Evolutionary conservation across 1,140 invertebrate species (phyloP), one percentile per base, ranked within the genome.

Genomic region (Drosophila melanogaster): DNA sequence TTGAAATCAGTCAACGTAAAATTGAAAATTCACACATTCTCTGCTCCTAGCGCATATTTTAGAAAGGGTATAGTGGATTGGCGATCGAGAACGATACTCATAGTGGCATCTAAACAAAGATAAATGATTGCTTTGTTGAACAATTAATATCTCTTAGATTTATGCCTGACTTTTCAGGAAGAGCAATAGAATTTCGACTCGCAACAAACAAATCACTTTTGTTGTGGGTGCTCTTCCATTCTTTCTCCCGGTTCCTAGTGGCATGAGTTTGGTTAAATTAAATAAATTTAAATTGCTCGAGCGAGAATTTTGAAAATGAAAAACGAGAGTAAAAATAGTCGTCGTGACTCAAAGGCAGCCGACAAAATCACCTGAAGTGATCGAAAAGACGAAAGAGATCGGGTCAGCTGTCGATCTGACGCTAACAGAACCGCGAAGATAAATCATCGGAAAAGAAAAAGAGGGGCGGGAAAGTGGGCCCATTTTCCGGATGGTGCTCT

Each of bases 271-370:
- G 51, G 61, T 47, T 53, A 61, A 71, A 79, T 76, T 51, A 61
- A 84, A 86, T 81, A 81, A 71, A 64, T 84, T 73, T 43, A 59
- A 77, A 77, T 77, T 53, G 76, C 43, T 64, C 65, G 64, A 84
- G 80, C 77, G 77, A 67, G 75, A 62, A 70, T 62, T 56, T 49
- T 59, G 24, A 76, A 77, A 66, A 76, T 79, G 83, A 86, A 86
- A 87, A 87, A 58, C 79, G 71, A 83, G 84, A 86, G 83, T 87
- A 87, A 71, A 87, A 87, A 87, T 87, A 87, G 83, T 79, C 60
- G 53, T 56, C 71, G 62, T 87, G 83, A 87, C 81, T 87, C 84
- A 87, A 86, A 76, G 47, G 49, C 62, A 49, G 30, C 43, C 62
- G 37, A 46, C 17, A 26, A 26, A 41, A 22, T 12, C 81, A 87